A percentile compares a stretch with the other conserved stretches of the same genome.
Conservation (phyloP, 2,888 invertebrate species). For the Acanthosoma haemorrhoidale region DNA sequence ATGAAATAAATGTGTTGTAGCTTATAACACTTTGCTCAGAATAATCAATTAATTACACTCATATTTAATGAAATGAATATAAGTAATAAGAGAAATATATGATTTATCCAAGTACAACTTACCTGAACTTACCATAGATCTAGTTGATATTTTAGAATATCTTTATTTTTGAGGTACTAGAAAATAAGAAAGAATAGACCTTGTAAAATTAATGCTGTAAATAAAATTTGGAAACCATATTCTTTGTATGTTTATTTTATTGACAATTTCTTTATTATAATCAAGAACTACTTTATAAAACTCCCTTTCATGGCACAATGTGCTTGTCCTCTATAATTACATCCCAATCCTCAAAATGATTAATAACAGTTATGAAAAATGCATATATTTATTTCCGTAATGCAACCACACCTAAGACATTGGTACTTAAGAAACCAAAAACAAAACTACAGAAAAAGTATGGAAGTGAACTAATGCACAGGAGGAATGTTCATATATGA, state of each 20-base stretch:
- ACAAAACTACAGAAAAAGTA: no score
- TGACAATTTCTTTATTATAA: neutral
- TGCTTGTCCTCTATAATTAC: no score
- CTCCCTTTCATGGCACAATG: no score
- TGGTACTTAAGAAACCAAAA: no score
- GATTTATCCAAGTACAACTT: conserved; percentile 22
- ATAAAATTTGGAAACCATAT: conserved; percentile 22
- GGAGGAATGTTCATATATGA: no score
- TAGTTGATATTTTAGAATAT: conserved; percentile 16
- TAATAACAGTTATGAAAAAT: no score
- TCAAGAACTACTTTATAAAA: neutral
- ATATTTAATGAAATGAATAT: neutral
- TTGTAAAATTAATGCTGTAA: conserved; percentile 30
- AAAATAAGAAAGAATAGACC: neutral
- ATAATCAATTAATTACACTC: conserved; percentile 22
- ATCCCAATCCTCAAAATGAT: no score
- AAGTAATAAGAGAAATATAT: conserved; percentile 13
- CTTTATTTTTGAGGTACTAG: conserved; percentile 22
- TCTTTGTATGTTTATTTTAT: no score
- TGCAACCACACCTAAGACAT: no score
- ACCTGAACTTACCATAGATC: conserved; percentile 23
- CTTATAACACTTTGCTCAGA: conserved; percentile 23
- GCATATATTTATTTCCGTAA: no score
- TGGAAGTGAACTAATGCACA: no score
- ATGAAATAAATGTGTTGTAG: neutral